These are phyloP conservation scores for Acanthosepion pharaonis DNA, from an alignment of 2,888 invertebrate species.

Conservation along the genomic window DNA sequence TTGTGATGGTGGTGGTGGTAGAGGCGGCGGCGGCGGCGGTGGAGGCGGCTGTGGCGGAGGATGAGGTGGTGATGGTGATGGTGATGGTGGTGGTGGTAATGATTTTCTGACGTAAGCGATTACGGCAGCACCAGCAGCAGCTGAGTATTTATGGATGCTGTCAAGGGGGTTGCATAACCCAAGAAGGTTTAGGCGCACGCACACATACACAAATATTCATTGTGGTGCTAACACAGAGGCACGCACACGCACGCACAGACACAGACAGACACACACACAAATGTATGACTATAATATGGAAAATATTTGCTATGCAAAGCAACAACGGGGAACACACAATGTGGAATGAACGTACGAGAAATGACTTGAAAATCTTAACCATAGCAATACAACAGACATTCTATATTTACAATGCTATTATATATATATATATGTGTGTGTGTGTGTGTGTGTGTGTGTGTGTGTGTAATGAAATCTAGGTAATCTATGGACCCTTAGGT, in stretches of 20 bases:
- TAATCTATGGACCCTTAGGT: too few relatives aligned
- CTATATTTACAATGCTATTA: too few relatives aligned
- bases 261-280: background rate
- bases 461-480: too few relatives aligned
- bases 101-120: slow-evolving; percentile 33
- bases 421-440: too few relatives aligned
- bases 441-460: too few relatives aligned
- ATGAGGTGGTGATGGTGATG: background rate
- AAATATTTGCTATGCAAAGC: background rate
- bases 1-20: background rate
- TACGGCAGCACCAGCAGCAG: background rate
- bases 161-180: background rate
- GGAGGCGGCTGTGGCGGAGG: background rate
- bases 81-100: background rate
- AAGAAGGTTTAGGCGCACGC: background rate
- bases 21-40: background rate
- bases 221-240: background rate
- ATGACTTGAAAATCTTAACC: background rate
- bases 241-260: background rate
- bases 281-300: background rate
- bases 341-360: background rate
- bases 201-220: background rate
- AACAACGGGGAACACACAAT: fast-evolving
- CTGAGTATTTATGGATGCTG: background rate
- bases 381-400: background rate